phyloP scores from a whole-genome alignment of 2,113 vertebrate genomes.

The Dromas ardeola region DNA sequence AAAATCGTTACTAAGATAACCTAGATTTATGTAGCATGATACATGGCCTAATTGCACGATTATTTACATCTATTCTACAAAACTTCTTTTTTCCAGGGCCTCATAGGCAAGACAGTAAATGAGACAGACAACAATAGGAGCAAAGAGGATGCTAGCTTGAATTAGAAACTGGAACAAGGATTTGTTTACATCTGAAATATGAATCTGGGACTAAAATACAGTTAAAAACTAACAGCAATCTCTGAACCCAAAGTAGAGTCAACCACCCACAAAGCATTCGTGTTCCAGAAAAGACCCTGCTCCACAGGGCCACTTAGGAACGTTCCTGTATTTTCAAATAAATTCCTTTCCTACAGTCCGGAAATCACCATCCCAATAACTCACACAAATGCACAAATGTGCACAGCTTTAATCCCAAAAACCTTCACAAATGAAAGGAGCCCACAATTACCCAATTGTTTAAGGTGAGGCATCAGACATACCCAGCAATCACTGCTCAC shows the following conservation, averaged over 20 bases:
- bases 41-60: neutral
- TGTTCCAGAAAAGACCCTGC: neutral
- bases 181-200: neutral
- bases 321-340: neutral
- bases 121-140: neutral
- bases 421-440: neutral
- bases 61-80: neutral
- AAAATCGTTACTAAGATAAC: neutral
- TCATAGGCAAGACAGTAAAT: neutral
- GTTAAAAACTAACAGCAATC: neutral
- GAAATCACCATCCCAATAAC: neutral
- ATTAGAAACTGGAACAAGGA: neutral
- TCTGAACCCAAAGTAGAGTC: neutral
- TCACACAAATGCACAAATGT: neutral
- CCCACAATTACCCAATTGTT: neutral
- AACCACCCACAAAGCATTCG: neutral
- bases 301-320: neutral
- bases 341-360: neutral
- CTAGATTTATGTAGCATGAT: slow-evolving; percentile 29
- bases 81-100: neutral
- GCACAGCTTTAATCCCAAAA: neutral
- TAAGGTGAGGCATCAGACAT: neutral
- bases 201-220: neutral
- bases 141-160: neutral
- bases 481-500: neutral